Evolutionary conservation across 1,140 invertebrate genomes (phyloP), one percentile per base, ranked within the genome.

Genomic region (Philaenus spumarius): DNA sequence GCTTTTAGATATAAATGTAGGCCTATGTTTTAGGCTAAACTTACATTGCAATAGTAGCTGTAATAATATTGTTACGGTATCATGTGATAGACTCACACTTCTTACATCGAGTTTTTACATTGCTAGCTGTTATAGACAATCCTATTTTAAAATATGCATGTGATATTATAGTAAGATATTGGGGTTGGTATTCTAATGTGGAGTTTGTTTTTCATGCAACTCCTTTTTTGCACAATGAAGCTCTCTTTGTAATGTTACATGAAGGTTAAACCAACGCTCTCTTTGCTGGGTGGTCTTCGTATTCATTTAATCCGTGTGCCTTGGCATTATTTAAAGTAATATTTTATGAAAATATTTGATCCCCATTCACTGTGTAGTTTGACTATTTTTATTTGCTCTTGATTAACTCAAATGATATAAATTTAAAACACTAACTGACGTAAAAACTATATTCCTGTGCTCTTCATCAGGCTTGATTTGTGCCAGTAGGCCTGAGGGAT

Each of bases 131-230:
- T 53, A 30, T 30, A 53, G 50, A 53, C 50, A 53, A 53, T 53
- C 50, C 50, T 53, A 53, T 53, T 53, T 53, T 53, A 53, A 53
- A 53, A 30, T 53, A 53, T 53, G 50, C 50, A 53, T 53, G 50
- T 53, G 50, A 53, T 53, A 53, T 53, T 53, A 30, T 30, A 53
- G 35, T 39, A 20, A 46, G 43, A 23, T 46, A 17, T 23, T 12
- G 43, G 26, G 26, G 26, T 30, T 50, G 30, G 30, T 50, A 50
- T 50, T 50, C 47, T 50, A 50, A 50, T 14, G 7, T 23, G 47
- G 47, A 34, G 47, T 50, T 19, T 7, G 47, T 20, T 15, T 46
- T 20, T 23, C 19, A 30, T 30, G 26, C 26, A 19, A 50, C 47
- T 50, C 47, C 24, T 30, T 30, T n/a, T n/a, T 24, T n/a, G 47